These are phyloP conservation scores for Nowickia ferox DNA, from an alignment of 2,888 invertebrate genomes.

Conservation along the genomic window DNA sequence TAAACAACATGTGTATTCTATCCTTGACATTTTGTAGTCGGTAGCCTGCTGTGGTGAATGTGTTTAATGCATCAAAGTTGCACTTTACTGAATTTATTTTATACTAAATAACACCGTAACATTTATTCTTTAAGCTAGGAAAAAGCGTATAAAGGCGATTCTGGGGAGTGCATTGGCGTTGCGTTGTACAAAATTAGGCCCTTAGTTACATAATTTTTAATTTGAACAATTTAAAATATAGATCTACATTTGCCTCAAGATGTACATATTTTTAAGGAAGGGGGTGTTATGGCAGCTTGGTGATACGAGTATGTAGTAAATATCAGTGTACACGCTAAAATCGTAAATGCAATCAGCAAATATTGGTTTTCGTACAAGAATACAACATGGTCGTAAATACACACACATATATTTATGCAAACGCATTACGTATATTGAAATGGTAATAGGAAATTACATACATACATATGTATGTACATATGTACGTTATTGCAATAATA, in stretches of 20 bases:
- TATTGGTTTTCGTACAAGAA: slow-evolving; percentile 49
- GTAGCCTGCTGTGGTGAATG: no score
- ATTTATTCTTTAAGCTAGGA: no score
- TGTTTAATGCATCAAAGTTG: no score
- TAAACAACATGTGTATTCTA: no score
- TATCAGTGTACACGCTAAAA: not conserved
- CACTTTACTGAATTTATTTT: no score
- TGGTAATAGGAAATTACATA: slow-evolving; percentile 54
- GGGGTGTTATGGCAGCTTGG: not conserved
- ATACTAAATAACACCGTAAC: no score
- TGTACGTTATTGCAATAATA: not conserved
- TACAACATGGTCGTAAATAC: slow-evolving; percentile 3
- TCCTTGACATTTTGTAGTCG: no score
- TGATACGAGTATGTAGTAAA: not conserved
- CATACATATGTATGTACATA: not conserved
- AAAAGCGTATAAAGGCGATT: no score
- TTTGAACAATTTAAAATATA: no score
- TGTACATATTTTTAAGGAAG: not conserved
- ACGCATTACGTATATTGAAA: slow-evolving; percentile 43
- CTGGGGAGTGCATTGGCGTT: no score
- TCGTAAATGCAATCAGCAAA: slow-evolving; percentile 42
- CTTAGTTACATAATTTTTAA: no score
- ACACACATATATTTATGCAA: not conserved
- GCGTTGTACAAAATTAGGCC: no score
- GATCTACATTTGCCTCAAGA: not conserved